Evolutionary conservation across 1,140 invertebrate species (phyloP).

Genomic region (Eriosoma lanigerum): DNA sequence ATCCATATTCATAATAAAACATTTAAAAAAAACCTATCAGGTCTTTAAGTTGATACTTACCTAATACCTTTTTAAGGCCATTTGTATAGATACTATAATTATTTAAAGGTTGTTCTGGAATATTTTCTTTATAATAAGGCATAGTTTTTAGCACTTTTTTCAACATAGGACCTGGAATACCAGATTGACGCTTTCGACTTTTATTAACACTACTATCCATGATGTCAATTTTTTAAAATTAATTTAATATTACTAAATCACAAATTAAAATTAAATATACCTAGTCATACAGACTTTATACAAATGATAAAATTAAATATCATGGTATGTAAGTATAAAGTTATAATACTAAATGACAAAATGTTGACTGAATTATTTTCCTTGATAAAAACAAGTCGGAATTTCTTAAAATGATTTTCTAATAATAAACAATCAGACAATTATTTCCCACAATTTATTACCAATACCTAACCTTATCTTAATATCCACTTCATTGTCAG

Average conservation of each 20-base stretch:
- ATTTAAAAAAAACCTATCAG: not conserved
- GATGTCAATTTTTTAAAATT: constrained; percentile 18
- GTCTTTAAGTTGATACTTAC: constrained; percentile 17
- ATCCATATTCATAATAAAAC: not conserved
- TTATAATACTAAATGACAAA: not conserved
- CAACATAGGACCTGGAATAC: constrained; percentile 35
- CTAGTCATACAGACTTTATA: not conserved
- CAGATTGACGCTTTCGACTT: constrained; percentile 33
- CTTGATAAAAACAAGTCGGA: constrained; percentile 25
- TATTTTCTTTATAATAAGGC: constrained; percentile 41
- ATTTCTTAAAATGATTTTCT: constrained; percentile 28
- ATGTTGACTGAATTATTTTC: not conserved
- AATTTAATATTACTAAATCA: not conserved
- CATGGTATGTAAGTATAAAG: not conserved
- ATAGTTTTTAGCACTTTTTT: constrained; percentile 47
- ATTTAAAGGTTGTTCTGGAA: constrained; percentile 41
- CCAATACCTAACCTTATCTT: constrained; percentile 28
- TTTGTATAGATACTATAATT: not conserved
- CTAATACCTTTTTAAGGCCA: constrained; percentile 27
- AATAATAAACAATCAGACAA: constrained; percentile 35
- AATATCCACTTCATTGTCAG: not conserved
- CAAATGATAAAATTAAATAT: not conserved
- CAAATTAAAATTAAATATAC: constrained; percentile 25
- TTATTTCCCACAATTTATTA: constrained; percentile 27
- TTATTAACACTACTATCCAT: constrained; percentile 32